phyloP scores from a whole-genome alignment of 2,888 invertebrate genomes.

The Sisyra nigra region DNA sequence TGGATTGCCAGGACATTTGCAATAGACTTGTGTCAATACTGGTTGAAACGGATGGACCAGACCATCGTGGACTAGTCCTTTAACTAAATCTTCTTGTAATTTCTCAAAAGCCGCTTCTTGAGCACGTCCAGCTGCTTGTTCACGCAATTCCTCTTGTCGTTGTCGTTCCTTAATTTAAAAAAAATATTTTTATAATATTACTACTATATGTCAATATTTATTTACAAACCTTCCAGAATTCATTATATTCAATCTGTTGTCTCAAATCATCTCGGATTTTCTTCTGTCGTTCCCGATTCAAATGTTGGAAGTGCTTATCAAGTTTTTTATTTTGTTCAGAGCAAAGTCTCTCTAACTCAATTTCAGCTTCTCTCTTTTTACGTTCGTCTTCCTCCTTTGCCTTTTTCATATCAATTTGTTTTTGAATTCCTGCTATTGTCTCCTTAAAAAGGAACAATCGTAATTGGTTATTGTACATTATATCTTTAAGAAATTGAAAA shows the following conservation, averaged over 20 bases:
- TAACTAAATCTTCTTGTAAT: too few relatives aligned
- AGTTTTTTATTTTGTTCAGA: constrained; percentile 21
- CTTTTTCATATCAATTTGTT: constrained; percentile 21
- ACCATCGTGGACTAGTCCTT: too few relatives aligned
- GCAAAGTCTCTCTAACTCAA: constrained; percentile 20
- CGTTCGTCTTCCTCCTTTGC: constrained; percentile 19
- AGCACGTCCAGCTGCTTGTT: too few relatives aligned
- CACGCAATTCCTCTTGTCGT: too few relatives aligned
- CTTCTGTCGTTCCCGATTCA: constrained; percentile 17
- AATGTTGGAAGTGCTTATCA: constrained; percentile 20
- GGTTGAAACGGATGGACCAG: too few relatives aligned
- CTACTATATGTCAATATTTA: background rate
- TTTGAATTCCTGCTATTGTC: constrained; percentile 20
- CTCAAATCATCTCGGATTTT: constrained; percentile 23
- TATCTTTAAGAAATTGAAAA: background rate
- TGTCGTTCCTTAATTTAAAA: too few relatives aligned
- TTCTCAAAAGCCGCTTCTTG: too few relatives aligned
- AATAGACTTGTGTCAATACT: too few relatives aligned
- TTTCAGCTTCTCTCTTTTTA: constrained; percentile 21
- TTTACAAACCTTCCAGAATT: constrained; percentile 20
- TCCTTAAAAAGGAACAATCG: constrained; percentile 17
- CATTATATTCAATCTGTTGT: constrained; percentile 25
- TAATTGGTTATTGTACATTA: background rate
- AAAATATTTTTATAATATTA: background rate
- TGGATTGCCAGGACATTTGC: too few relatives aligned